Conservation (phyloP, 2,113 vertebrate genomes). For the Dolichallabes microphthalmus region DNA sequence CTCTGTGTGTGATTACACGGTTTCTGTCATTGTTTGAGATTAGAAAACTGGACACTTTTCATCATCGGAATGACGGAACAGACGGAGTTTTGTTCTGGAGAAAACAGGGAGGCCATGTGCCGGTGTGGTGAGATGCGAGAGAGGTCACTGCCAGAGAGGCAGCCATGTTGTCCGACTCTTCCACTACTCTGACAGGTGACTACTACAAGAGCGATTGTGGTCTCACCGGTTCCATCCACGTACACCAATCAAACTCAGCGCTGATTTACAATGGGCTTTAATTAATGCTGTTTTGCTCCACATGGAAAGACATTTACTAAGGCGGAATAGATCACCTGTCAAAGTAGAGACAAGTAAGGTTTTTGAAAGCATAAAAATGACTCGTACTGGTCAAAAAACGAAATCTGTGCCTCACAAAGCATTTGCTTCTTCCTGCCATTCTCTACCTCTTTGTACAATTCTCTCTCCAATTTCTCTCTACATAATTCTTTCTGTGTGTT, state of each 20-base stretch:
- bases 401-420: neutral
- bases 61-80: neutral
- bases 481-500: neutral
- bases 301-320: neutral
- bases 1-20: neutral
- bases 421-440: constrained; percentile 27
- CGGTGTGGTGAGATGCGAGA: neutral
- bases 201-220: neutral
- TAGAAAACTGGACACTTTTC: neutral
- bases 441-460: constrained; percentile 33
- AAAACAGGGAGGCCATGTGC: neutral
- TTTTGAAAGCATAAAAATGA: neutral
- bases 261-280: neutral
- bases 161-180: neutral
- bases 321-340: constrained; percentile 6
- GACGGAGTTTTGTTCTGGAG: neutral
- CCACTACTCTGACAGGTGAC: neutral
- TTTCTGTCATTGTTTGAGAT: constrained; percentile 16
- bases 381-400: neutral
- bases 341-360: neutral
- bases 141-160: neutral
- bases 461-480: neutral
- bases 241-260: neutral
- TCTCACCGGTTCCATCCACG: neutral
- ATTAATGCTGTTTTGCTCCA: neutral